These are phyloP conservation scores for Drosophila leontia DNA, from an alignment of 1,140 invertebrate genomes.

Conservation along the genomic window DNA sequence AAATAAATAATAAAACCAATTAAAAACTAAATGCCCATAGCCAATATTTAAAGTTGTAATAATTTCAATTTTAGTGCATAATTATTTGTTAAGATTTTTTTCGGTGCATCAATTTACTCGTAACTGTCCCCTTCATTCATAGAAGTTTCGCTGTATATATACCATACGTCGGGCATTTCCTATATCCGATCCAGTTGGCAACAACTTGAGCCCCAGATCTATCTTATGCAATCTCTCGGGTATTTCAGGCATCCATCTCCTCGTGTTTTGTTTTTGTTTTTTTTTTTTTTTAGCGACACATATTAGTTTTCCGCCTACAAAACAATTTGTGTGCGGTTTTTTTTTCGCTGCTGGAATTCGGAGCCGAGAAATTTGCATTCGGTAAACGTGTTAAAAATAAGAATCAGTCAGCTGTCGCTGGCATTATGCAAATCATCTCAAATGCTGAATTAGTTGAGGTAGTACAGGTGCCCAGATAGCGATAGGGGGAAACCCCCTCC, in stretches of 20 bases:
- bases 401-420: constrained; percentile 48
- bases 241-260: constrained; percentile 49
- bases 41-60: too few species aligned
- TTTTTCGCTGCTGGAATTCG: constrained; percentile 34
- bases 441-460: constrained; percentile 33
- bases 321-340: constrained; percentile 8
- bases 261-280: neutral
- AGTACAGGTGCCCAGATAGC: constrained; percentile 10
- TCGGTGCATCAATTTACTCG: constrained; percentile 10
- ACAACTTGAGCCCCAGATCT: constrained; percentile 7
- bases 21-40: too few species aligned
- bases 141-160: constrained; percentile 29
- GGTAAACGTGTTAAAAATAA: constrained; percentile 60
- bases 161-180: constrained; percentile 54
- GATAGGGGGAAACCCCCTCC: constrained; percentile 4
- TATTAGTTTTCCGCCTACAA: constrained; percentile 28
- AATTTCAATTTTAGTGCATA: too few species aligned
- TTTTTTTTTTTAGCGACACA: neutral
- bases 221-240: constrained; percentile 54
- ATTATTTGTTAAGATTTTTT: neutral
- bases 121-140: constrained; percentile 42
- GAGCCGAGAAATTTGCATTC: constrained; percentile 33
- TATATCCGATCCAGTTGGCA: constrained; percentile 44
- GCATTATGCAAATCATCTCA: constrained; percentile 67
- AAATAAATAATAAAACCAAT: neutral